phyloP scores from a whole-genome alignment of 1,140 invertebrate species.

The Probaryconus sp. region DNA sequence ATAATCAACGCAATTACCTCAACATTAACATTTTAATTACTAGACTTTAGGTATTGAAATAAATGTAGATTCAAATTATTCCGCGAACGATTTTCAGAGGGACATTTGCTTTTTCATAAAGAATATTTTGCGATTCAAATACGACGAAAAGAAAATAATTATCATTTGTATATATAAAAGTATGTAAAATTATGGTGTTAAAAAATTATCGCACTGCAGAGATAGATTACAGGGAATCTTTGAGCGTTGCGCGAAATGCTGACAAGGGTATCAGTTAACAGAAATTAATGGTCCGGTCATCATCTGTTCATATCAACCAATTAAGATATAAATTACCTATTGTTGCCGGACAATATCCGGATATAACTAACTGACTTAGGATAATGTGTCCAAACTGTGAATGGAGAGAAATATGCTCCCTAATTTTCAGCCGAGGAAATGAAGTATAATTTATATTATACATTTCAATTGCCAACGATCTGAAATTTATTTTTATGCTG shows the following conservation, averaged over 20 bases:
- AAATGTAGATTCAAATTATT: too few species aligned
- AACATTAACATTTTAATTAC: too few species aligned
- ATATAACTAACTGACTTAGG: conserved; percentile 51
- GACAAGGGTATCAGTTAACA: conserved; percentile 30
- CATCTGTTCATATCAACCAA: conserved; percentile 54
- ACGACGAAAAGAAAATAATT: too few species aligned
- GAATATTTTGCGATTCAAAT: too few species aligned
- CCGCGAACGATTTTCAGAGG: too few species aligned
- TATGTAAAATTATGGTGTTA: too few species aligned
- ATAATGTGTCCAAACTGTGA: conserved; percentile 29
- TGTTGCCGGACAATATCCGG: conserved; percentile 61
- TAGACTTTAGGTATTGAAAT: too few species aligned
- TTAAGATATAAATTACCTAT: conserved; percentile 71
- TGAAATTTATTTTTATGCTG: too few species aligned
- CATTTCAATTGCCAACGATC: not conserved
- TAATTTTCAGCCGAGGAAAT: conserved; percentile 26
- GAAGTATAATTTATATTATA: conserved; percentile 33
- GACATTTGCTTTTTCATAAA: too few species aligned
- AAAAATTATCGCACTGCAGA: too few species aligned
- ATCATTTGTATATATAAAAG: too few species aligned
- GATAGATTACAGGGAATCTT: conserved; percentile 1
- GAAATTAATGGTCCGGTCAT: conserved; percentile 38
- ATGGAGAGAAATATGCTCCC: conserved; percentile 25
- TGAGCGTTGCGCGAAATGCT: conserved; percentile 12
- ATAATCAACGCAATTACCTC: too few species aligned